Conservation (phyloP, 2,797 vertebrate genomes). For the Poeciliopsis infans region DNA sequence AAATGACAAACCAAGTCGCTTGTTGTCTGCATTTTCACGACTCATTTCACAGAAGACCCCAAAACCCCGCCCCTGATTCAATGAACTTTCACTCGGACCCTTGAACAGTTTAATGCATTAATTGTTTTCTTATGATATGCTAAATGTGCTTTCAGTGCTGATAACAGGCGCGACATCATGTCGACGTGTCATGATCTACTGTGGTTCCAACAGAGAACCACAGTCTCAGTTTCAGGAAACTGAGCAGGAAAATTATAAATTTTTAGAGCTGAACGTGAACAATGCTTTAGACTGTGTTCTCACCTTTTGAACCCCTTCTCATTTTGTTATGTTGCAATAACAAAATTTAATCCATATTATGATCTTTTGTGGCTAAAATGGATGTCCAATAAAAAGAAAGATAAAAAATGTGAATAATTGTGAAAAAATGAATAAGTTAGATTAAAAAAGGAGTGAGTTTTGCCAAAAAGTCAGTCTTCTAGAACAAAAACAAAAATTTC, state of each 20-base stretch:
- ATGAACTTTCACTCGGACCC: neutral
- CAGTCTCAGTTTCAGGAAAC: neutral
- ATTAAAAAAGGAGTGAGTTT: no score
- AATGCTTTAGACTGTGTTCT: neutral
- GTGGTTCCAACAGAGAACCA: neutral
- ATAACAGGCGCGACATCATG: neutral
- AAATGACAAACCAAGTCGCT: slow-evolving; percentile 6
- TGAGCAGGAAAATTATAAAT: neutral
- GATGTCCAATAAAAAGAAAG: no score
- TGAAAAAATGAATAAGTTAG: no score
- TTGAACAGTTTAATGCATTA: neutral
- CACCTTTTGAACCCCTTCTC: neutral
- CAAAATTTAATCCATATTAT: neutral
- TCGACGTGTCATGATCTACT: neutral
- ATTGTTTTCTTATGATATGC: neutral
- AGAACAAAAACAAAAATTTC: neutral
- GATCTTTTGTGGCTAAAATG: neutral
- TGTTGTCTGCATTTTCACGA: slow-evolving; percentile 7
- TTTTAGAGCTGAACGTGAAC: neutral
- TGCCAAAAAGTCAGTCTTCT: no score
- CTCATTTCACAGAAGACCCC: neutral
- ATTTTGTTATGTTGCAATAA: neutral
- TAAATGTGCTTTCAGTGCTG: neutral
- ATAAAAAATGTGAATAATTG: no score
- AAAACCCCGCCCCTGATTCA: no score